These are phyloP conservation scores for Notamacropus eugenii DNA, from an alignment of 2,797 vertebrate genomes.

Conservation along the genomic window DNA sequence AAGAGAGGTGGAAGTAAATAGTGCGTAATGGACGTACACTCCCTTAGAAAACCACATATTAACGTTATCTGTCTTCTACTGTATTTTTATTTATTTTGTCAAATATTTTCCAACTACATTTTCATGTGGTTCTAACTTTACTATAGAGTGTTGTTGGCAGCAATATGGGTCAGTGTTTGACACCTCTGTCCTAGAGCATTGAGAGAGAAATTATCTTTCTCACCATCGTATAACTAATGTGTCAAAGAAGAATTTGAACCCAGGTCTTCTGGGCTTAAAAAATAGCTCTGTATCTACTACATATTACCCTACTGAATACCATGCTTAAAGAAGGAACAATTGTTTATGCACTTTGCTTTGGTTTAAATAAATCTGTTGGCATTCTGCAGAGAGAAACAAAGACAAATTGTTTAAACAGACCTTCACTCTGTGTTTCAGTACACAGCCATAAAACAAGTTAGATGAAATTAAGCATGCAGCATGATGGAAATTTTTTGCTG, in stretches of 20 bases:
- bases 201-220: not conserved
- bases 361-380: conserved; percentile 79
- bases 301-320: not conserved
- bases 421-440: conserved; percentile 73
- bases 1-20: not conserved
- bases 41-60: not conserved
- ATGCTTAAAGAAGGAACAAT: conserved; percentile 49
- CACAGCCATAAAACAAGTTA: conserved; percentile 76
- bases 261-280: not conserved
- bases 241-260: not conserved
- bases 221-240: not conserved
- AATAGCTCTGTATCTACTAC: not conserved
- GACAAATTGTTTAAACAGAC: conserved; percentile 77
- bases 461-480: conserved; percentile 78
- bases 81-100: not conserved
- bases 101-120: not conserved
- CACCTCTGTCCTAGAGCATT: not conserved
- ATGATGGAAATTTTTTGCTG: conserved; percentile 78
- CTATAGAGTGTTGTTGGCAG: not conserved
- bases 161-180: not conserved
- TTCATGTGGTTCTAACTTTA: not conserved
- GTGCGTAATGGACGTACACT: not conserved
- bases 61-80: not conserved
- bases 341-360: conserved; percentile 76
- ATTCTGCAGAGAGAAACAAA: conserved; percentile 74